phyloP scores from a whole-genome alignment of 2,888 invertebrate genomes.

The Rapana venosa region DNA sequence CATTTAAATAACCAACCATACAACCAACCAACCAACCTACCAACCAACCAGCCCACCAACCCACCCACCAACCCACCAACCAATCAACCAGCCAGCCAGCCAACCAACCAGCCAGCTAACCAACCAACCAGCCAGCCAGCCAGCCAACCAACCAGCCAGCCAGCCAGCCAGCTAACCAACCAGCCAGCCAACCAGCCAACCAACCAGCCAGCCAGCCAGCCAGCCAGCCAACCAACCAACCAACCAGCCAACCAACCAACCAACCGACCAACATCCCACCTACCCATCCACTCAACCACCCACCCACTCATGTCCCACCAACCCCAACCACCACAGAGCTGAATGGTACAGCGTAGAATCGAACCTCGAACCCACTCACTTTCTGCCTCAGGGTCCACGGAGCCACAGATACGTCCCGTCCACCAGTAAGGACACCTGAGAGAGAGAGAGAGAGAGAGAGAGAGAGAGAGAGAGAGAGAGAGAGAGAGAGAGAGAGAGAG shows the following conservation, averaged over 20 bases:
- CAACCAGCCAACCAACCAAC: neutral
- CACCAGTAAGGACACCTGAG: neutral
- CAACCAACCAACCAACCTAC: too few species aligned
- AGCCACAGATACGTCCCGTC: neutral
- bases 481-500: neutral
- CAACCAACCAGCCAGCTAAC: too few species aligned
- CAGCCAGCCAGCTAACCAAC: too few species aligned
- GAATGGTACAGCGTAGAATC: neutral
- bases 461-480: neutral
- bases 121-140: too few species aligned
- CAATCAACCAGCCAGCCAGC: too few species aligned
- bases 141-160: too few species aligned
- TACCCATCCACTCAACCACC: neutral
- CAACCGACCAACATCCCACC: too few species aligned
- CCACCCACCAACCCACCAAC: neutral
- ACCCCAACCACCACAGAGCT: neutral
- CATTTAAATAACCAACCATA: too few species aligned
- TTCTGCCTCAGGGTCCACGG: neutral
- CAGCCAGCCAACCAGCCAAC: too few species aligned
- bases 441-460: neutral
- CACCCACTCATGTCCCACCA: neutral
- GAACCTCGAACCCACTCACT: neutral
- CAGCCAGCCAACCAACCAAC: neutral
- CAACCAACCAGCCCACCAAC: neutral
- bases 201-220: too few species aligned